Base-by-base conservation (phyloP, 37 sponge, comb jelly and placozoan genomes). In the Eunapius fragilis region DNA sequence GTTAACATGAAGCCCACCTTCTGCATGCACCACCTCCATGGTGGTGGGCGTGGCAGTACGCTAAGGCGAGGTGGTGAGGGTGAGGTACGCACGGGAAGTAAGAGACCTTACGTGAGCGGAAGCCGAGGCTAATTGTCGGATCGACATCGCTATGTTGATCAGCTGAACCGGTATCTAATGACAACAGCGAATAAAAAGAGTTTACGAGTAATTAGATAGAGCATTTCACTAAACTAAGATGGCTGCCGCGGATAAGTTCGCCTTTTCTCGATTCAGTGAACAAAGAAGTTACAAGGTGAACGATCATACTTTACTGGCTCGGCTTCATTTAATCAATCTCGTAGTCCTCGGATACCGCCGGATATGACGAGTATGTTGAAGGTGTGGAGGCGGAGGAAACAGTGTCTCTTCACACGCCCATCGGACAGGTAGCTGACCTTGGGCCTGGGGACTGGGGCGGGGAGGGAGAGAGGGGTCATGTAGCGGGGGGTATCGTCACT, bases 341-440 rank as follows among this genome's bases (percentile, higher is more conserved):
- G 33, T 68, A 91, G 91, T 36, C 69, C 7, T 70, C 77, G 13
- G 94, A 93, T 80, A 83, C 87, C 14, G 71, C 77, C 27, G 87
- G 87, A 0, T 93, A 93, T 68, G 94, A 93, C 69, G 90, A 93
- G 27, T 86, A 86, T 72, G 87, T 93, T 0, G 94, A 93, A 31
- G 94, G 83, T 32, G 87, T 89, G 14, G 94, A 93, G 25, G 77
- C 91, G 7, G 94, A 89, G 25, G 94, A 93, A 58, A 58, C 81
- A 0, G 33, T 87, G 2, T 89, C 91, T 0, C 41, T 93, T 28
- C 87, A 93, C 25, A 87, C 87, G 37, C 94, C 86, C 47, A 83
- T 93, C 9, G 27, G 73, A 10, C 85, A 89, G 87, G 94, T 93
- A 75, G n/a, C 33, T 76, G 71, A 4, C 5, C 7, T 71, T 31